phyloP scores from a whole-genome alignment of 2,113 vertebrate genomes.

The Pteronura brasiliensis region DNA sequence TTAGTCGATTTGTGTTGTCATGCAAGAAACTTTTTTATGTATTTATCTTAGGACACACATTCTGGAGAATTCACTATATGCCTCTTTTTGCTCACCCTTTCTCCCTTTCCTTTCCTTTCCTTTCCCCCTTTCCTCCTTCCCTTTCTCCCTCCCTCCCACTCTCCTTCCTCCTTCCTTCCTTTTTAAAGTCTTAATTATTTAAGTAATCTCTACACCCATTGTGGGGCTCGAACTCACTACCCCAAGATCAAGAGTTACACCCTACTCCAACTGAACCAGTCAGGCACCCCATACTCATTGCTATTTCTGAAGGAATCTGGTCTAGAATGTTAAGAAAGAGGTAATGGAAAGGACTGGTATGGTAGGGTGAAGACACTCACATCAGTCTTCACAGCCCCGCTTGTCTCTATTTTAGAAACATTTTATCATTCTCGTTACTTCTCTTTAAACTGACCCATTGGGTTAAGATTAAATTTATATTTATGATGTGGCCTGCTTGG shows the following conservation, averaged over 20 bases:
- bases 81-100: neutral
- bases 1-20: neutral
- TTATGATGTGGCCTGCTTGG: neutral
- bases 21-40: neutral
- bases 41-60: neutral
- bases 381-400: neutral
- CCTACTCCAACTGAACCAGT: neutral
- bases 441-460: neutral
- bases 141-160: too few relatives aligned
- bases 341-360: neutral
- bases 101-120: neutral
- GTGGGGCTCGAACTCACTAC: neutral
- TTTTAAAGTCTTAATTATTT: neutral
- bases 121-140: too few relatives aligned
- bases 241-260: neutral
- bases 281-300: neutral
- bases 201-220: neutral
- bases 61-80: neutral
- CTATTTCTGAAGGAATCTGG: neutral
- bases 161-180: too few relatives aligned
- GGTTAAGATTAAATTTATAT: constrained; percentile 25
- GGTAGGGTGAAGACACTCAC: neutral
- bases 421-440: neutral
- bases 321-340: neutral
- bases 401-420: neutral